phyloP scores from a whole-genome alignment of 2,797 vertebrate genomes.

The Sphenopsis melanotis region DNA sequence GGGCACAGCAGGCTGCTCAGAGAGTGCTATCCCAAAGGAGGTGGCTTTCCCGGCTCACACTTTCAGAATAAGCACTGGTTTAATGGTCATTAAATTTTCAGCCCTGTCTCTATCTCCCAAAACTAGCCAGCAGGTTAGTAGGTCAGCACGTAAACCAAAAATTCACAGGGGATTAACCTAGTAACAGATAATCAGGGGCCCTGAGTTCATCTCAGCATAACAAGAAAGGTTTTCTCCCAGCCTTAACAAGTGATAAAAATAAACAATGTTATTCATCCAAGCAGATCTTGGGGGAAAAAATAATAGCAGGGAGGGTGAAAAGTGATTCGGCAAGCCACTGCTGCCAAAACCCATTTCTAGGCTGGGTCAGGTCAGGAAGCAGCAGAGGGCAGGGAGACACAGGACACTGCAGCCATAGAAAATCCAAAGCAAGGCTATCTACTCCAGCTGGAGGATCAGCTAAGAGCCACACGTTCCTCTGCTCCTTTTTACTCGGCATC shows the following conservation, averaged over 20 bases:
- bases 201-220: not conserved
- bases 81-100: not conserved
- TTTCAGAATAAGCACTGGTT: not conserved
- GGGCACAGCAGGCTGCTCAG: not conserved
- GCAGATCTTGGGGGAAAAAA: not conserved
- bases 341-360: slow-evolving; percentile 9
- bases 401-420: not conserved
- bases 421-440: not conserved
- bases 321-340: not conserved
- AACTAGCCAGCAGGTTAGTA: slow-evolving; percentile 33
- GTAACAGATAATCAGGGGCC: slow-evolving; percentile 2
- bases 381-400: not conserved
- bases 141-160: slow-evolving; percentile 5
- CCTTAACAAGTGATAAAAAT: not conserved
- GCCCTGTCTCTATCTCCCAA: not conserved
- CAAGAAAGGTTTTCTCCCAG: slow-evolving; percentile 2
- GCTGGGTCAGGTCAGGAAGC: not conserved
- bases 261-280: slow-evolving; percentile 23
- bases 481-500: rapidly evolving
- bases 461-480: not conserved
- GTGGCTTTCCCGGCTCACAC: not conserved
- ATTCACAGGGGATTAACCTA: slow-evolving; percentile 46
- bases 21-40: not conserved
- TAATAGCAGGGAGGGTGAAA: not conserved
- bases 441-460: rapidly evolving